These are phyloP conservation scores for Rhinella marina DNA, from an alignment of 2,797 vertebrate genomes.

Conservation along the genomic window DNA sequence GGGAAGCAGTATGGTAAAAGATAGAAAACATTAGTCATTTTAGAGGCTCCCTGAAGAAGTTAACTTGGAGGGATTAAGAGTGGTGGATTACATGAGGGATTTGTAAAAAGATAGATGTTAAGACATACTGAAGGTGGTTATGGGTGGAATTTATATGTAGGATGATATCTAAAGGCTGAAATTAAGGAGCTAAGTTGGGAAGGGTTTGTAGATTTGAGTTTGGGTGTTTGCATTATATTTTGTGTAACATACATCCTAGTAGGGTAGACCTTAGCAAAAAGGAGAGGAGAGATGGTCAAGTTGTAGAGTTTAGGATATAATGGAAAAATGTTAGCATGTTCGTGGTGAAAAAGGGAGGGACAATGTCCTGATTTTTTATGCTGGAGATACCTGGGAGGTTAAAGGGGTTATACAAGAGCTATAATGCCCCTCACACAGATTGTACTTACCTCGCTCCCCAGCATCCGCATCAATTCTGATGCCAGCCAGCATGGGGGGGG, in stretches of 20 bases:
- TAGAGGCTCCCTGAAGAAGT: not conserved
- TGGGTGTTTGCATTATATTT: not conserved
- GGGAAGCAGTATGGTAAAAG: not conserved
- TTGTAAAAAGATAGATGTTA: not conserved
- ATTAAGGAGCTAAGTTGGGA: not conserved
- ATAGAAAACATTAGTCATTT: not conserved
- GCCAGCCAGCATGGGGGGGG: too few relatives aligned
- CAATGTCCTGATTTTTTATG: not conserved
- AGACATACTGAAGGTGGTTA: not conserved
- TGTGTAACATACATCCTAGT: not conserved
- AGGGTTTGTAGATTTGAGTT: not conserved
- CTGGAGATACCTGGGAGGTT: not conserved
- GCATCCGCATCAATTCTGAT: too few relatives aligned
- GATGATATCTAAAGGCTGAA: not conserved
- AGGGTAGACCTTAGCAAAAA: not conserved
- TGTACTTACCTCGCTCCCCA: too few relatives aligned
- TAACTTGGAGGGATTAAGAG: not conserved
- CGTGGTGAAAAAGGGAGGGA: not conserved
- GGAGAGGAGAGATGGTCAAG: not conserved
- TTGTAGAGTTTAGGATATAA: not conserved
- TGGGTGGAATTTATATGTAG: not conserved
- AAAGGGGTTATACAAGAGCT: too few relatives aligned
- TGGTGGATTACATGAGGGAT: not conserved
- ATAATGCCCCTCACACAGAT: too few relatives aligned
- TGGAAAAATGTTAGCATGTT: not conserved